phyloP scores from a whole-genome alignment of 2,797 vertebrate genomes.

The Apodemus agrarius region DNA sequence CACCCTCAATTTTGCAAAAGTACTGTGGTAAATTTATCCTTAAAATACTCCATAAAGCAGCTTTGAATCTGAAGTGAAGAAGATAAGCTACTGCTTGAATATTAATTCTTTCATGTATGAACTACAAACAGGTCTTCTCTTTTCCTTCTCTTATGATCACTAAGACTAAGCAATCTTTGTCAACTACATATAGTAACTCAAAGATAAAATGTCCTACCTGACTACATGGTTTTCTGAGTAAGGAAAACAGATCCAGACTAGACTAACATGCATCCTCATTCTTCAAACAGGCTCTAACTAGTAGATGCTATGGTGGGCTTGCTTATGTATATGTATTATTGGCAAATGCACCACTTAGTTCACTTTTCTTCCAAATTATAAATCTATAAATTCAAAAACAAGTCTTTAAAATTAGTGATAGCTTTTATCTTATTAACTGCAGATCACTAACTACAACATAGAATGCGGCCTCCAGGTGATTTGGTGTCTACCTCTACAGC shows the following conservation, averaged over 20 bases:
- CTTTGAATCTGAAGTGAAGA: constrained; percentile 3
- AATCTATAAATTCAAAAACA: constrained; percentile 19
- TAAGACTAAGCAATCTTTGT: constrained; percentile 49
- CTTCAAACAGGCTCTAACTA: constrained; percentile 8
- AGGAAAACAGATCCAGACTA: constrained; percentile 21
- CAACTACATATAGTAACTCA: constrained; percentile 45
- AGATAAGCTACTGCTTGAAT: constrained; percentile 9
- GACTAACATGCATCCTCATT: neutral
- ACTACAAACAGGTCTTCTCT: constrained; percentile 9
- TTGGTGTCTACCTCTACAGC: constrained; percentile 12
- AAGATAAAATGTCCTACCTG: constrained; percentile 13
- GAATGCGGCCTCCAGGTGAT: constrained; percentile 16
- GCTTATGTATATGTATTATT: neutral
- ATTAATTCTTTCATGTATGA: constrained; percentile 3
- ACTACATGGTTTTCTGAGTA: neutral
- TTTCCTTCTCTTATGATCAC: constrained; percentile 40
- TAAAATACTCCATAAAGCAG: constrained; percentile 16
- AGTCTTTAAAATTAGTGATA: constrained; percentile 52
- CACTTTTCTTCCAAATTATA: constrained; percentile 48
- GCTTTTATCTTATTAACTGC: constrained; percentile 42
- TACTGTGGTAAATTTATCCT: neutral
- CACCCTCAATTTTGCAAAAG: neutral
- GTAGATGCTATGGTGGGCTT: neutral
- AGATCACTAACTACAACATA: neutral
- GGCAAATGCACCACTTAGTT: constrained; percentile 17